These are phyloP conservation scores for Deladenus siricidicola DNA, from an alignment of 2,888 invertebrate species.

Conservation along the genomic window DNA sequence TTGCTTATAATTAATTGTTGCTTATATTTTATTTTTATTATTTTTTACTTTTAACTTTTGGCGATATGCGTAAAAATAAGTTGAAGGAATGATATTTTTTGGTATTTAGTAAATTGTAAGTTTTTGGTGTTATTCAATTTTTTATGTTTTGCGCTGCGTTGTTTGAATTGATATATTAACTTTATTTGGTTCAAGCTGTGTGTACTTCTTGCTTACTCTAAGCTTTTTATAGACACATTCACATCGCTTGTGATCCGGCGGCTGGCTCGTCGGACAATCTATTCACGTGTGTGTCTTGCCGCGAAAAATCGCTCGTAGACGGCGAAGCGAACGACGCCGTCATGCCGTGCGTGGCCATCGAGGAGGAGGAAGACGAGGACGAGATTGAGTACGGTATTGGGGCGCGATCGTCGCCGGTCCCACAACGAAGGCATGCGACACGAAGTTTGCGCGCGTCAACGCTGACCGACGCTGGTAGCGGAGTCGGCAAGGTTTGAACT, in stretches of 20 bases:
- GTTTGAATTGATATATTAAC: no score
- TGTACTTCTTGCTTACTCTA: no score
- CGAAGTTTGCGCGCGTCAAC: background rate
- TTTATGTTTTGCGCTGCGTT: no score
- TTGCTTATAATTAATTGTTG: no score
- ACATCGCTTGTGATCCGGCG: constrained; percentile 5
- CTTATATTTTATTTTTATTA: no score
- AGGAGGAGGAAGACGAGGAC: constrained; percentile 3
- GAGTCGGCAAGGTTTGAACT: background rate
- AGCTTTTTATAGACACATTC: constrained; percentile 4
- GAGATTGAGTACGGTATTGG: background rate
- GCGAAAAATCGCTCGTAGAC: constrained; percentile 5
- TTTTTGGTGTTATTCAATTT: no score
- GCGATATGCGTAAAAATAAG: no score
- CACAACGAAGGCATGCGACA: background rate
- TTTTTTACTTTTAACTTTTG: no score
- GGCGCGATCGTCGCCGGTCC: background rate
- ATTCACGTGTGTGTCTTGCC: constrained; percentile 10
- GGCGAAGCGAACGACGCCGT: constrained; percentile 12
- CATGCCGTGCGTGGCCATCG: constrained; percentile 6
- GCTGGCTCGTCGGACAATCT: background rate
- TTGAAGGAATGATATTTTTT: no score
- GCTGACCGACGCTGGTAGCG: background rate
- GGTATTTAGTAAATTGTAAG: no score
- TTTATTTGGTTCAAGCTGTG: no score